Percentiles rank a stretch among this genome's conserved stretches.
These are phyloP conservation scores for Parapsyche elsis DNA, from an alignment of 1,140 invertebrate genomes.

Conservation along the genomic window DNA sequence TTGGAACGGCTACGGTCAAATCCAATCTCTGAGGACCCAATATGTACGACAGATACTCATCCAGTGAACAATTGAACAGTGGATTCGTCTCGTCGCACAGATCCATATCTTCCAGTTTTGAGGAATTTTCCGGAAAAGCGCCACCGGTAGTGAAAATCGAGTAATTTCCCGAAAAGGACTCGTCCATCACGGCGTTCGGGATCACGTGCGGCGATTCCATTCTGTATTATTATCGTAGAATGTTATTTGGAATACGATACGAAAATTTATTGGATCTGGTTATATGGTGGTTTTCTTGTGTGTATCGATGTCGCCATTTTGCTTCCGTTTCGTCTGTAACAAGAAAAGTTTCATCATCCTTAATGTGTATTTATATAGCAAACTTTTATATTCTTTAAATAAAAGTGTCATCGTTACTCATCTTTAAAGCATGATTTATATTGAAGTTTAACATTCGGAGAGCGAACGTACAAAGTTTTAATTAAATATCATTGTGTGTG, in stretches of 20 bases:
- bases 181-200: conserved; percentile 6
- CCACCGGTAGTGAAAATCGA: neutral
- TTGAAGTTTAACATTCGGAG: no score
- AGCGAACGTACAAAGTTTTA: no score
- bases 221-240: neutral
- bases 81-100: conserved; percentile 42
- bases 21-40: conserved; percentile 67
- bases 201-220: conserved; percentile 5
- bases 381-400: neutral
- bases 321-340: conserved; percentile 20
- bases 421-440: neutral
- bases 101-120: neutral
- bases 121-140: neutral
- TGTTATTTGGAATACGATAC: neutral
- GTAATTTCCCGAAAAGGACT: neutral
- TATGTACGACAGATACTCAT: conserved; percentile 65
- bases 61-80: conserved; percentile 67
- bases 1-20: conserved; percentile 67
- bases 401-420: neutral
- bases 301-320: neutral
- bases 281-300: neutral
- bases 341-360: conserved; percentile 12
- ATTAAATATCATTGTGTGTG: no score
- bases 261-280: neutral
- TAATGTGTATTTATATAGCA: neutral